Percentiles rank a stretch among this genome's conserved stretches.
phyloP scores from a whole-genome alignment of 2,888 invertebrate species.

The Eupeodes latifasciatus region DNA sequence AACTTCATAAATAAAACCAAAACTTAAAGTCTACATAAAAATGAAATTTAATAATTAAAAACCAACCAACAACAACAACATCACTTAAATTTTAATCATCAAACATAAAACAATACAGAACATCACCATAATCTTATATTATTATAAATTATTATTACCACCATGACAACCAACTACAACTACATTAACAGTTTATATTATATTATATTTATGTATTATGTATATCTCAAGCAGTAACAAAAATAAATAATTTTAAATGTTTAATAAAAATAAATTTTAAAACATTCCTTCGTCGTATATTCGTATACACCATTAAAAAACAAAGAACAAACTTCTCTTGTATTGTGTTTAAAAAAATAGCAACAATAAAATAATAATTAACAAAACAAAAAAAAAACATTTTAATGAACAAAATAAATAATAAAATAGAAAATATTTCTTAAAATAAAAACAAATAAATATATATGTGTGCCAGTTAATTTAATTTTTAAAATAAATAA shows the following conservation, averaged over 20 bases:
- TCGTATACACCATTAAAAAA: conserved; percentile 15
- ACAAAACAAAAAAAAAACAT: not conserved
- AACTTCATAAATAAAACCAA: conserved; percentile 41
- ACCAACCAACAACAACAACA: conserved; percentile 40
- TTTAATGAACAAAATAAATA: conserved; percentile 15
- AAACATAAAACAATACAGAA: conserved; percentile 58
- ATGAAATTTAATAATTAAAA: conserved; percentile 33
- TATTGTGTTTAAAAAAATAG: conserved; percentile 47
- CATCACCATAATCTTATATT: conserved; percentile 42
- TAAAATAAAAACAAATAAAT: conserved; percentile 40
- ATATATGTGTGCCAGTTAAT: conserved; percentile 68
- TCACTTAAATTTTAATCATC: conserved; percentile 36
- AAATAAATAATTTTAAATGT: conserved; percentile 13
- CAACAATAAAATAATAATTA: conserved; percentile 7
- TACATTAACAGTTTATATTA: conserved; percentile 34
- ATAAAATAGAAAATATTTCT: conserved; percentile 10
- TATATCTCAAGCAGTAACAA: conserved; percentile 51
- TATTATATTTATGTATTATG: conserved; percentile 27
- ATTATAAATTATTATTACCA: conserved; percentile 3
- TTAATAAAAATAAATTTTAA: conserved; percentile 6
- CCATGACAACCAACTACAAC: conserved; percentile 51
- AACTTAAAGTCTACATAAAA: conserved; percentile 39
- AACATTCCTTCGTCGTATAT: conserved; percentile 37
- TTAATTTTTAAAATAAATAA: conserved; percentile 17
- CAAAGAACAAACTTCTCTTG: conserved; percentile 42